These are phyloP conservation scores for Hemicentrotus pulcherrimus DNA, from an alignment of 35 echinoderm and acorn worm species.

Conservation along the genomic window DNA sequence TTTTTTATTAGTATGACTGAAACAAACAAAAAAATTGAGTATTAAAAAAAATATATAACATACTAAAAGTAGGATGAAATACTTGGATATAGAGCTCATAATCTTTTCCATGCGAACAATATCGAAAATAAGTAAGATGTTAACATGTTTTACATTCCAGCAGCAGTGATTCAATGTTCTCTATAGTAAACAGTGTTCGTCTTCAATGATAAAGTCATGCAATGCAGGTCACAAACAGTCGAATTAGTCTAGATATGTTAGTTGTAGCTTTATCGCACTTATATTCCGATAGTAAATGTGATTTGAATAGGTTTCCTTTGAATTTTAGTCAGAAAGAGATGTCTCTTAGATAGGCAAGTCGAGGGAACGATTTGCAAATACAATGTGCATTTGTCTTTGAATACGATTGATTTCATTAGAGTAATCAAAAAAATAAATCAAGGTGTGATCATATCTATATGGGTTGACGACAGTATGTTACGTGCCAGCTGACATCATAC, in stretches of 20 bases:
- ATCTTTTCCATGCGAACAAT: no score
- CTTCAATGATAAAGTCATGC: not conserved
- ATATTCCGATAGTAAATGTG: not conserved
- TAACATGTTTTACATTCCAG: no score
- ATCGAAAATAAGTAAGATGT: no score
- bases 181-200: no score
- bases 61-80: no score
- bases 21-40: no score
- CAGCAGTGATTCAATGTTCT: no score
- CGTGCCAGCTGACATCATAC: not conserved
- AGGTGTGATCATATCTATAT: slow-evolving; percentile 7
- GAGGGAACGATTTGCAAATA: no score
- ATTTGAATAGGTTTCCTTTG: not conserved
- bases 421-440: not conserved
- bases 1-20: no score
- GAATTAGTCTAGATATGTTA: not conserved
- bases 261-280: not conserved
- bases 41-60: no score
- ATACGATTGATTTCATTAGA: not conserved
- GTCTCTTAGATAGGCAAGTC: not conserved
- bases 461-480: not conserved
- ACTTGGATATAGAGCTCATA: no score
- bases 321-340: not conserved
- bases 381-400: no score
- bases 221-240: not conserved